These are phyloP conservation scores for Mallotus villosus DNA, from an alignment of 2,797 vertebrate genomes.

Conservation along the genomic window DNA sequence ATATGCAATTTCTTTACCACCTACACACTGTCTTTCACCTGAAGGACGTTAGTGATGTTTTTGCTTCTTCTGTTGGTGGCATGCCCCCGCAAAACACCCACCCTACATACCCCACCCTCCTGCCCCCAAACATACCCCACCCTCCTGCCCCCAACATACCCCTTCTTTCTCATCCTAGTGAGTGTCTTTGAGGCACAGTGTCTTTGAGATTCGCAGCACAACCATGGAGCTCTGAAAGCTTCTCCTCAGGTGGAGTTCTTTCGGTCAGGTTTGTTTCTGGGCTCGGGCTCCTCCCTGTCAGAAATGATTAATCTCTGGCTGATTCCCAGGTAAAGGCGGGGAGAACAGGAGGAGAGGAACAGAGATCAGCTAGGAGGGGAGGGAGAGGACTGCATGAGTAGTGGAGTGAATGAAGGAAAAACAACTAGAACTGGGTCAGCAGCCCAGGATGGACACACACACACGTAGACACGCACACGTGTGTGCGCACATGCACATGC, in stretches of 20 bases:
- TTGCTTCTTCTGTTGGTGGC: too few relatives aligned
- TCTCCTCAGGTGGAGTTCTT: slow-evolving; percentile 11
- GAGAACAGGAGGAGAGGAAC: slow-evolving; percentile 29
- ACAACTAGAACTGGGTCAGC: slow-evolving; percentile 65
- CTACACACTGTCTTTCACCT: too few relatives aligned
- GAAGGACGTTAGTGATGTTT: too few relatives aligned
- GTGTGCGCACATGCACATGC: slow-evolving; percentile 11
- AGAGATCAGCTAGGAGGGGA: background rate
- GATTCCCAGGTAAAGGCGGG: slow-evolving; percentile 60
- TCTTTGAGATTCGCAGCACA: slow-evolving; percentile 8
- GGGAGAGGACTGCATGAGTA: background rate
- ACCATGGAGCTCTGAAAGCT: slow-evolving; percentile 28
- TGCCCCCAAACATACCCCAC: too few relatives aligned
- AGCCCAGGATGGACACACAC: slow-evolving; percentile 32
- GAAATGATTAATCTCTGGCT: slow-evolving; percentile 63
- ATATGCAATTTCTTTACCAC: too few relatives aligned
- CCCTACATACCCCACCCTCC: too few relatives aligned
- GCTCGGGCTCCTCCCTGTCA: slow-evolving; percentile 53
- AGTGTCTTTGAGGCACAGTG: background rate
- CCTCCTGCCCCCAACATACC: too few relatives aligned
- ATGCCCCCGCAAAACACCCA: too few relatives aligned
- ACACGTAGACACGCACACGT: background rate
- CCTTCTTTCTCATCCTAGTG: too few relatives aligned
- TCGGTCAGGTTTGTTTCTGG: slow-evolving; percentile 27
- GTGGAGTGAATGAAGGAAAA: slow-evolving; percentile 41